These are phyloP conservation scores for Scaptomyza pallida DNA, from an alignment of 1,140 invertebrate species.

Conservation along the genomic window DNA sequence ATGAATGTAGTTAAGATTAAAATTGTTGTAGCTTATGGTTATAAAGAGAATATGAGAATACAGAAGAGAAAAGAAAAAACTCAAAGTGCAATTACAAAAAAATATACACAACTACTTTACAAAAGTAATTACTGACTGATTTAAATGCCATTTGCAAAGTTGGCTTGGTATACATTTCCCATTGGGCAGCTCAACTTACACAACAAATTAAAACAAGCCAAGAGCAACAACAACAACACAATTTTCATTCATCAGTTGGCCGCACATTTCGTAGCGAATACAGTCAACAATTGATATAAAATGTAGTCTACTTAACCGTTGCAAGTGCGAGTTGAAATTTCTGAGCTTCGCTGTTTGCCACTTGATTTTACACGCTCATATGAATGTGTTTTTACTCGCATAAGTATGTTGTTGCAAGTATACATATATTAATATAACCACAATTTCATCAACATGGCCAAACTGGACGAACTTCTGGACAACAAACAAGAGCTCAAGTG, in stretches of 20 bases:
- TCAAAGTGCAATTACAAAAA: not conserved
- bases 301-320: not conserved
- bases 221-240: not conserved
- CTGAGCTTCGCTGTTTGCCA: not conserved
- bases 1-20: not conserved
- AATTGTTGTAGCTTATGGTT: not conserved
- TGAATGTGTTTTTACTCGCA: not conserved
- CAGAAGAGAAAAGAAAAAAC: not conserved
- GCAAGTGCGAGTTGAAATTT: not conserved
- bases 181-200: not conserved
- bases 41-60: not conserved
- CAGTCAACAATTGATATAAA: slow-evolving; percentile 4
- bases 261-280: not conserved
- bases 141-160: slow-evolving; percentile 16
- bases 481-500: slow-evolving; percentile 30
- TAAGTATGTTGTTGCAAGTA: too few relatives aligned
- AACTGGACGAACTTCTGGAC: slow-evolving; percentile 16
- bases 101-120: too few relatives aligned
- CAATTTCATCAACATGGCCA: slow-evolving; percentile 48
- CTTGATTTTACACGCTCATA: not conserved
- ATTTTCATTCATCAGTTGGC: slow-evolving; percentile 1
- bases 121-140: slow-evolving; percentile 18
- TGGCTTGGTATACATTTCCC: slow-evolving; percentile 4
- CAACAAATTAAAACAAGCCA: slow-evolving; percentile 1
- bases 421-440: slow-evolving; percentile 50